Evolutionary conservation across 2,113 vertebrate genomes (phyloP).

Genomic region (Psophia crepitans): DNA sequence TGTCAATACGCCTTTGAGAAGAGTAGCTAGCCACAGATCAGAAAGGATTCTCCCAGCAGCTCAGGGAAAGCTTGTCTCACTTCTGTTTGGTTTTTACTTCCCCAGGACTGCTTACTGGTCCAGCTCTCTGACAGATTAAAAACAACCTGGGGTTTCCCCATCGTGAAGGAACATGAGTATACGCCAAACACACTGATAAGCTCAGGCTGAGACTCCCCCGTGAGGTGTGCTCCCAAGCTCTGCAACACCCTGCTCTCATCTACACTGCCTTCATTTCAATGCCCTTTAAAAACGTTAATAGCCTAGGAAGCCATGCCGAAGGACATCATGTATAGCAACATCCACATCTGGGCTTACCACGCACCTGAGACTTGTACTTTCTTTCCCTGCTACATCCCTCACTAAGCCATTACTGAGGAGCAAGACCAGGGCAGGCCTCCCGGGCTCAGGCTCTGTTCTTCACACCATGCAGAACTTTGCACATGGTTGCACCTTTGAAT

Average conservation of each 20-base stretch:
- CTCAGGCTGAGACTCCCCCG: not conserved
- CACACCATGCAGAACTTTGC: not conserved
- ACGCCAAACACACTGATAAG: not conserved
- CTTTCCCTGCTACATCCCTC: not conserved
- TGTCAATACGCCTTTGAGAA: not conserved
- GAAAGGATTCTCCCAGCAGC: not conserved
- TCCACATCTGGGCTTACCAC: not conserved
- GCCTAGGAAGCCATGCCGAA: not conserved
- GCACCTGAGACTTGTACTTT: not conserved
- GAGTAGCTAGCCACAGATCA: not conserved
- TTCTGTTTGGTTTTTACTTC: not conserved
- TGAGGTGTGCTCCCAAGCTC: not conserved
- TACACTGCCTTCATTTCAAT: not conserved
- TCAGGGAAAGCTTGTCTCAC: not conserved
- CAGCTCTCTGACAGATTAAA: not conserved
- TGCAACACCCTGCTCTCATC: not conserved
- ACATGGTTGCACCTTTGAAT: not conserved
- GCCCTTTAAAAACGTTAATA: not conserved
- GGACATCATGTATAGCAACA: accelerated
- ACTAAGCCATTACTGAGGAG: not conserved
- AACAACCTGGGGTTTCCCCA: not conserved
- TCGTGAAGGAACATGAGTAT: not conserved
- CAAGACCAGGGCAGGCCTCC: not conserved
- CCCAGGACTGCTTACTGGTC: not conserved
- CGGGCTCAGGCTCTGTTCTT: not conserved